These are phyloP conservation scores for Catocala nupta DNA, from an alignment of 2,888 invertebrate genomes.

Conservation along the genomic window DNA sequence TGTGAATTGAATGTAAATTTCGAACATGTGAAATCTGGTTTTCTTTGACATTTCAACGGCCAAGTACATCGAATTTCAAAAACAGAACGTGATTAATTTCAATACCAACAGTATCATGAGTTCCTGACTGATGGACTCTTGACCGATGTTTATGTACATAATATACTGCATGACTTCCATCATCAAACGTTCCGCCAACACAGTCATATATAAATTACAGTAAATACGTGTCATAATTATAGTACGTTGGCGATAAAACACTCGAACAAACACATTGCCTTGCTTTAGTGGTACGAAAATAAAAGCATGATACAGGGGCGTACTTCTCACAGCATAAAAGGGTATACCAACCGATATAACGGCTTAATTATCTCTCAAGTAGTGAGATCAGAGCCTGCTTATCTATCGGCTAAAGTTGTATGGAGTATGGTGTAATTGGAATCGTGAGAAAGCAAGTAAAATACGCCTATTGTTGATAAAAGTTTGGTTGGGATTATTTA, in stretches of 20 bases:
- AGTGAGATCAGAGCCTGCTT: constrained; percentile 68
- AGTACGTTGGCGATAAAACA: constrained; percentile 53
- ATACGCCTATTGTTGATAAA: constrained; percentile 41
- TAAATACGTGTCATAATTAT: constrained; percentile 53
- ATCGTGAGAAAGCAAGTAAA: constrained; percentile 57
- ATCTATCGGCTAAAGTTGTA: constrained; percentile 62
- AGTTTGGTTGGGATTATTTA: constrained; percentile 8
- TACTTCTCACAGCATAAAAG: constrained; percentile 77
- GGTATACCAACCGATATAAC: constrained; percentile 78
- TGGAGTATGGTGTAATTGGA: constrained; percentile 48
- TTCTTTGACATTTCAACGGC: constrained; percentile 14
- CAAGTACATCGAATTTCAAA: constrained; percentile 6
- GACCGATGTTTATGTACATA: not conserved
- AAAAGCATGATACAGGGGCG: constrained; percentile 59
- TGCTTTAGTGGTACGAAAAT: constrained; percentile 68
- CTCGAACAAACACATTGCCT: constrained; percentile 70
- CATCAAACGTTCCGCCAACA: constrained; percentile 18
- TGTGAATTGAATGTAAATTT: constrained; percentile 18
- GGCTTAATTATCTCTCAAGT: constrained; percentile 84
- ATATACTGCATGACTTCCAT: not conserved
- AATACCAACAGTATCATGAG: not conserved
- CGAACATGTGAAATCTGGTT: not conserved
- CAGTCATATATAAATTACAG: constrained; percentile 28
- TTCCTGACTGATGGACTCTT: constrained; percentile 2
- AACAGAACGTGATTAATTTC: not conserved